Percentiles rank a stretch among this genome's conserved stretches.
phyloP scores from a whole-genome alignment of 2,113 vertebrate species.

The Elephas maximus region DNA sequence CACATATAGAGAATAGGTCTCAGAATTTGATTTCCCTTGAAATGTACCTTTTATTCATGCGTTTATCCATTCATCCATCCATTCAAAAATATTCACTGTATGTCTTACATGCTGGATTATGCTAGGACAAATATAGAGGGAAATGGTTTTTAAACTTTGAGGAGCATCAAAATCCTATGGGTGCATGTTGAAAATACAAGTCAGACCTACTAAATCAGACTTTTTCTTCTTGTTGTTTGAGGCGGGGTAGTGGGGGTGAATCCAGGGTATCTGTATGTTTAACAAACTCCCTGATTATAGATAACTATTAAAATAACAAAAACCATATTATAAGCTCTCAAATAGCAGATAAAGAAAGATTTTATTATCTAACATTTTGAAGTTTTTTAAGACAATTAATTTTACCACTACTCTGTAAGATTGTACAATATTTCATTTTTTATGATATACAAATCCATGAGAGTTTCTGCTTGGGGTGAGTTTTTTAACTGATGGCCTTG shows the following conservation, averaged over 20 bases:
- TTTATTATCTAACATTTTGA: conserved; percentile 21
- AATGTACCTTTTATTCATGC: background rate
- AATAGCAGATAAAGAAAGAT: background rate
- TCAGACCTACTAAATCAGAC: background rate
- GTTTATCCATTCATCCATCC: too few species aligned
- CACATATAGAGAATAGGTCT: background rate
- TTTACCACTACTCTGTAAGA: background rate
- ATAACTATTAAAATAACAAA: background rate
- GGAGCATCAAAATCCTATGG: background rate
- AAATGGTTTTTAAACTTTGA: background rate
- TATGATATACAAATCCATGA: background rate
- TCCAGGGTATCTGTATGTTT: background rate
- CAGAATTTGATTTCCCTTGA: background rate
- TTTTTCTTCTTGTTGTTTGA: background rate
- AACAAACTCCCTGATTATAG: background rate
- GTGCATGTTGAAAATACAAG: background rate
- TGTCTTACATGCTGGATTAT: background rate
- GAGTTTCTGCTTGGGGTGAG: background rate
- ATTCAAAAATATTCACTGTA: background rate
- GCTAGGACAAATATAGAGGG: background rate
- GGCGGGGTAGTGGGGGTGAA: accelerated
- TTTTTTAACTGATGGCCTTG: background rate
- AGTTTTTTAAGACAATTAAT: background rate
- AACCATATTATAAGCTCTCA: background rate
- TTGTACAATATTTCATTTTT: background rate